Evolutionary conservation across 2,888 invertebrate species (phyloP).

Genomic region (Microctonus aethiopoides): DNA sequence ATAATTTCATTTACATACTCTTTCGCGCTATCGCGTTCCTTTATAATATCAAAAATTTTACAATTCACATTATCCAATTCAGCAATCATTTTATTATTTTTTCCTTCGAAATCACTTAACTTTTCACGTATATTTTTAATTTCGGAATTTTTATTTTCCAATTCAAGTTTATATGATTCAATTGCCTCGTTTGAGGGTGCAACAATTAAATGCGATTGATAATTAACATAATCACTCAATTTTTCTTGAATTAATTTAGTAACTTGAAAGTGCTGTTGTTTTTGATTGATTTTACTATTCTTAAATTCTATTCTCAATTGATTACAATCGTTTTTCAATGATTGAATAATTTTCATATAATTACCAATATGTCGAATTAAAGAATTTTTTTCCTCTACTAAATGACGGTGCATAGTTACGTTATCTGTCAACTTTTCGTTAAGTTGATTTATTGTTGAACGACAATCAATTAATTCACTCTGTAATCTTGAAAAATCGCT

Average conservation of each 20-base stretch:
- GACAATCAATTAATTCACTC: constrained; percentile 49
- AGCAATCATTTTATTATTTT: constrained; percentile 50
- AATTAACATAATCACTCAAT: constrained; percentile 37
- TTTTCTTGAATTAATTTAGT: constrained; percentile 29
- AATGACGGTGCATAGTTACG: constrained; percentile 41
- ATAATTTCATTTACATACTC: constrained; percentile 17
- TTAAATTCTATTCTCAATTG: constrained; percentile 38
- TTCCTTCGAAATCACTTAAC: constrained; percentile 39
- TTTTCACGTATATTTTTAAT: constrained; percentile 37
- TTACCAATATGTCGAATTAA: constrained; percentile 47
- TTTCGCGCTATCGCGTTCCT: constrained; percentile 33
- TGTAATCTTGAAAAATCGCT: constrained; percentile 46
- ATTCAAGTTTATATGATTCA: constrained; percentile 35
- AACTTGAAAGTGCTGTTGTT: constrained; percentile 24
- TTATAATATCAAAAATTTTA: constrained; percentile 48
- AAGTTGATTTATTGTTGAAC: constrained; percentile 45
- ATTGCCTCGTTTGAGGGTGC: constrained; percentile 29
- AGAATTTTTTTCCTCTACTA: constrained; percentile 46
- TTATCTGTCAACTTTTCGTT: constrained; percentile 39
- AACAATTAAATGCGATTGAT: constrained; percentile 1
- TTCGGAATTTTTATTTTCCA: constrained; percentile 35
- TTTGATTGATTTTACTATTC: not conserved
- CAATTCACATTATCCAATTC: constrained; percentile 53
- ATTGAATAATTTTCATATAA: constrained; percentile 43
- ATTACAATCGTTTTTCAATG: constrained; percentile 47